These are phyloP conservation scores for Semnornis frantzii DNA, from an alignment of 2,113 vertebrate species.

Conservation along the genomic window DNA sequence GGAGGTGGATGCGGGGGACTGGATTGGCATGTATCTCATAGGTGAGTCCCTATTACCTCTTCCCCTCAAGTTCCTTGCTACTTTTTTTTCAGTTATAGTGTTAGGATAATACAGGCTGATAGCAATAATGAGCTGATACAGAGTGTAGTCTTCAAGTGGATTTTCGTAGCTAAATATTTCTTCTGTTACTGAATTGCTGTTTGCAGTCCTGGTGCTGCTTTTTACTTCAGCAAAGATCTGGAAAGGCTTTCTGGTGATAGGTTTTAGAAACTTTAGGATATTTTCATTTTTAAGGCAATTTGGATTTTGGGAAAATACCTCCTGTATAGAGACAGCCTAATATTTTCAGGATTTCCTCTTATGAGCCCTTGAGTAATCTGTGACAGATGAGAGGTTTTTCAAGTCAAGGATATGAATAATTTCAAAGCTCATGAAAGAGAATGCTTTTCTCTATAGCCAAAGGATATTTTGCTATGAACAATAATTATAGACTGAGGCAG, in stretches of 20 bases:
- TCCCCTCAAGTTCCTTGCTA: not conserved
- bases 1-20: conserved; percentile 96
- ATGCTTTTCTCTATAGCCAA: not conserved
- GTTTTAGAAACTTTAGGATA: not conserved
- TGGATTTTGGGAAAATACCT: conserved; percentile 7
- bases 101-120: not conserved
- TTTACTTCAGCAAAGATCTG: not conserved
- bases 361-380: not conserved
- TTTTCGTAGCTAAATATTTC: not conserved
- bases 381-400: conserved; percentile 30
- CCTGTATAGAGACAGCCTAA: not conserved
- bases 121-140: not conserved
- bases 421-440: not conserved
- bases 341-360: not conserved
- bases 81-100: not conserved
- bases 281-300: not conserved
- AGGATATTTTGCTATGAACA: conserved; percentile 9
- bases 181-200: not conserved
- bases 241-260: not conserved
- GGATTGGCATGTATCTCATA: conserved; percentile 98
- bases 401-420: conserved; percentile 23
- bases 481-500: conserved; percentile 11
- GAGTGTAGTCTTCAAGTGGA: not conserved
- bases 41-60: conserved; percentile 76
- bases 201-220: not conserved